Evolutionary conservation across 2,797 vertebrate species (phyloP).

Genomic region (Smutsia gigantea): DNA sequence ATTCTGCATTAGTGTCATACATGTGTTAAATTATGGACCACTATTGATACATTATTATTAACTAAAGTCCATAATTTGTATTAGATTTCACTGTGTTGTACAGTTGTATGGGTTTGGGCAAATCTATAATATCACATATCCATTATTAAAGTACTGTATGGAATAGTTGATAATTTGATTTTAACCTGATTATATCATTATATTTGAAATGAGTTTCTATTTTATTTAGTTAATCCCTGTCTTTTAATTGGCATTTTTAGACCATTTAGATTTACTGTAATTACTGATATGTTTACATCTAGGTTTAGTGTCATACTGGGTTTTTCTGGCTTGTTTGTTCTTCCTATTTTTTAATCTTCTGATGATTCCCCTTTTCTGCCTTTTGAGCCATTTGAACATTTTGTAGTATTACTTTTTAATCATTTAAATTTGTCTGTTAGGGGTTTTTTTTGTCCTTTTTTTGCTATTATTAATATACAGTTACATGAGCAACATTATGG

Average conservation of each 20-base stretch:
- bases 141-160: background rate
- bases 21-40: conserved; percentile 16
- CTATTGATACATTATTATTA: background rate
- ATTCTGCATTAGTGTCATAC: background rate
- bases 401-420: conserved; percentile 12
- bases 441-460: too few species aligned
- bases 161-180: conserved; percentile 30
- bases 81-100: background rate
- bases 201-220: conserved; percentile 32
- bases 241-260: conserved; percentile 28
- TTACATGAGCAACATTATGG: too few species aligned
- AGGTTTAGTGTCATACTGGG: background rate
- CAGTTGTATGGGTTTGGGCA: background rate
- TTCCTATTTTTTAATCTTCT: conserved; percentile 8
- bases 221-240: background rate
- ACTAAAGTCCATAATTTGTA: background rate
- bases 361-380: background rate
- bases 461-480: too few species aligned
- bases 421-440: background rate
- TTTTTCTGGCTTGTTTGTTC: background rate
- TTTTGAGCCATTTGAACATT: conserved; percentile 30
- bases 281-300: conserved; percentile 16
- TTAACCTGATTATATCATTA: background rate
- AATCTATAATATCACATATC: background rate
- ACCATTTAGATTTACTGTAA: background rate